Conservation (phyloP, 2,888 invertebrate species). For the Omphaloscelis lunosa region DNA sequence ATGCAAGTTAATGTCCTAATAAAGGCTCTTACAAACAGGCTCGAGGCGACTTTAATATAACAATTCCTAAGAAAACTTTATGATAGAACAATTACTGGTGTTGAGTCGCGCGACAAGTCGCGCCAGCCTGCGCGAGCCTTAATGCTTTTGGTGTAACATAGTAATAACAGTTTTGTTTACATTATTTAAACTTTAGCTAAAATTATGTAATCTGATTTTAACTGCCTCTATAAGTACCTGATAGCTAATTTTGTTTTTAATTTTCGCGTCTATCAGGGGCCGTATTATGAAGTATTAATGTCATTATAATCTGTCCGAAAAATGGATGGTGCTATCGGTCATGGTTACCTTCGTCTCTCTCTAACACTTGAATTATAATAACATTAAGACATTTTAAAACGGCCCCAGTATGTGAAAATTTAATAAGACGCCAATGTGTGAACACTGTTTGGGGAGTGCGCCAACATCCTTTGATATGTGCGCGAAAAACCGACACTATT, state of each 20-base stretch:
- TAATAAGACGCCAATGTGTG: not conserved
- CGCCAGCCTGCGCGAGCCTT: too few species aligned
- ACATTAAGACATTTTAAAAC: not conserved
- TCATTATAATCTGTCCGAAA: not conserved
- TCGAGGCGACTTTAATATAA: too few species aligned
- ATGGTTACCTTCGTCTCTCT: not conserved
- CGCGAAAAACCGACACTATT: not conserved
- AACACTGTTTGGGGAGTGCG: not conserved
- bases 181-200: not conserved
- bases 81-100: too few species aligned
- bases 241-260: constrained; percentile 1
- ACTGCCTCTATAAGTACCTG: constrained; percentile 44
- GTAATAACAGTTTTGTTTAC: not conserved
- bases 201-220: not conserved
- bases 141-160: constrained; percentile 8
- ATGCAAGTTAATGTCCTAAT: constrained; percentile 3
- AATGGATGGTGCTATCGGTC: not conserved
- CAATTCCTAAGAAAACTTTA: too few species aligned
- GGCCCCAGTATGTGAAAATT: not conserved
- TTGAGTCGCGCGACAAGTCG: too few species aligned
- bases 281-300: not conserved
- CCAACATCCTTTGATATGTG: not conserved
- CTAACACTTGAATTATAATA: not conserved
- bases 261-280: not conserved
- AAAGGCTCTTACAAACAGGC: too few species aligned